phyloP scores from a whole-genome alignment of 1,140 invertebrate genomes.

The Sminthurinus signatus region DNA sequence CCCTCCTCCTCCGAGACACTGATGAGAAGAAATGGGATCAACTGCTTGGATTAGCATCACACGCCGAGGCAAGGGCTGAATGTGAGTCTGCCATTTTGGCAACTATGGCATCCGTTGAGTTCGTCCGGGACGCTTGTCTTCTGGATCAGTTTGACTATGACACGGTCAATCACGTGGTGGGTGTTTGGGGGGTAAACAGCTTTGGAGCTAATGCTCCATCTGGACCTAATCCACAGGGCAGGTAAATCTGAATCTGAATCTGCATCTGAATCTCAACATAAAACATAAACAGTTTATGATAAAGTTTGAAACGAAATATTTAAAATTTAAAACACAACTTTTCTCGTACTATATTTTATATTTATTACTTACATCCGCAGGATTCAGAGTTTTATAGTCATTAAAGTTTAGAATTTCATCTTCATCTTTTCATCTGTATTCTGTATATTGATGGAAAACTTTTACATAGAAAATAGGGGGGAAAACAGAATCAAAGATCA shows the following conservation, averaged over 20 bases:
- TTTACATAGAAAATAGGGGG: too few species aligned
- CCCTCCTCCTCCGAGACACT: constrained; percentile 10
- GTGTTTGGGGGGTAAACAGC: constrained; percentile 27
- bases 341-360: too few species aligned
- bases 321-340: too few species aligned
- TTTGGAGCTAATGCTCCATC: constrained; percentile 30
- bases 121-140: constrained; percentile 18
- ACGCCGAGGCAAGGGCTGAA: constrained; percentile 11
- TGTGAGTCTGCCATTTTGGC: constrained; percentile 3
- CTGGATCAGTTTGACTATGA: constrained; percentile 15
- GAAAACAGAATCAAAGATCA: too few species aligned
- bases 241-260: constrained; percentile 11
- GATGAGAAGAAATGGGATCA: constrained; percentile 7
- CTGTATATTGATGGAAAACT: too few species aligned
- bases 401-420: too few species aligned
- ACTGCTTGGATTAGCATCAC: constrained; percentile 11
- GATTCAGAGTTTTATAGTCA: too few species aligned
- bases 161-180: constrained; percentile 23
- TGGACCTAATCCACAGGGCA: constrained; percentile 20
- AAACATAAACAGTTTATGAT: too few species aligned
- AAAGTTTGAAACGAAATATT: too few species aligned
- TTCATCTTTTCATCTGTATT: too few species aligned
- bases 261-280: too few species aligned
- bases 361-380: too few species aligned
- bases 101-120: constrained; percentile 2